Base-by-base conservation (phyloP, 30 jellyfish, hydroid and myxozoan genomes). In the Aurelia aurita complex sp. Pacific region DNA sequence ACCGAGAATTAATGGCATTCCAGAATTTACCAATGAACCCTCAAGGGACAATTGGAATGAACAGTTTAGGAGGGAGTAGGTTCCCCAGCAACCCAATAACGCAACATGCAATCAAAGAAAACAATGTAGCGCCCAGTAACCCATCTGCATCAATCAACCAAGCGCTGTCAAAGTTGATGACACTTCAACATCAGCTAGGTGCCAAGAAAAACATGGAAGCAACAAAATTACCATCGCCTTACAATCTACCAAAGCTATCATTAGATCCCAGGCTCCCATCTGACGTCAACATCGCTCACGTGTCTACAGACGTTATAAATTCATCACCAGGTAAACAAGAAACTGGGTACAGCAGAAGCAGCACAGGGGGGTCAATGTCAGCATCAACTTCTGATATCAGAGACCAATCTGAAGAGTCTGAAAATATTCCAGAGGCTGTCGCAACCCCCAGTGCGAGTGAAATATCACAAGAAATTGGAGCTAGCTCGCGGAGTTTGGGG, bases 1-100 rank as follows among this genome's bases (percentile, higher is more conserved):
- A 85, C 90, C 80, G 93, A 43, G 99, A 94, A 64, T 78, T 89
- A 32, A 60, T 86, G 95, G 97, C 99, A 34, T 94, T 89, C 75
- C 82, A 76, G 69, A 87, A 71, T 54, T 62, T 85, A 17, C 80
- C 79, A 3, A 23, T 64, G 11, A 86, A 80, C 73, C 80, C 85
- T 16, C 96, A 85, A 43, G 73, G 91, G 15, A 32, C 80, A n/a
- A 6, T 38, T 36, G 78, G 50, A 2, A 38, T 73, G 66, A 79
- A 79, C 76, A 60, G 87, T 64, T 65, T 79, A 60, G 53, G 78
- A 1, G 78, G 53, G 12, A 73, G n/a, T 50, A 70, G 14, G 23
- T 60, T 73, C 14, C 94, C 88, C 3, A 70, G 90, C 77, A 80
- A 59, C 42, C 90, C 90, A 19, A 35, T 77, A 53, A 43, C 38